Percentiles rank a stretch among this genome's conserved stretches.
Evolutionary conservation across 2,113 vertebrate species (phyloP).

Genomic region (Puntigrus tetrazona): DNA sequence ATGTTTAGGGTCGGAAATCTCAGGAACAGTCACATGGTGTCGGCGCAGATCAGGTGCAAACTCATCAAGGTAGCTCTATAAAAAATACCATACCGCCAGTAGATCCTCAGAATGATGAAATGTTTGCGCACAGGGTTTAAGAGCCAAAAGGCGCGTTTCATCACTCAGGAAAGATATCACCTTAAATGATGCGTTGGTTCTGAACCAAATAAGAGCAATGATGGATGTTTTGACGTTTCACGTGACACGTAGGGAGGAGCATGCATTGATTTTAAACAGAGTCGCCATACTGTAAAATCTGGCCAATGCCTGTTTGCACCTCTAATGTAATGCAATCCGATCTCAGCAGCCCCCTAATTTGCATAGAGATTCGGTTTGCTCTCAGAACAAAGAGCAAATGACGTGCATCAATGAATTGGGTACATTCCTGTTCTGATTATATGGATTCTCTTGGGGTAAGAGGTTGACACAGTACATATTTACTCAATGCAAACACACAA

Average conservation of each 20-base stretch:
- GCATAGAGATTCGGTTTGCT: slow-evolving; percentile 1
- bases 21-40: slow-evolving; percentile 90
- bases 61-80: slow-evolving; percentile 80
- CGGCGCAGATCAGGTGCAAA: slow-evolving; percentile 90
- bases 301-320: not conserved
- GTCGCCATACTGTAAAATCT: slow-evolving; percentile 32
- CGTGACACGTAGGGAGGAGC: not conserved
- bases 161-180: not conserved
- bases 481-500: not conserved
- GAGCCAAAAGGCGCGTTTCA: not conserved
- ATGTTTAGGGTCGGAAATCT: slow-evolving; percentile 91
- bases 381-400: slow-evolving; percentile 13
- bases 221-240: not conserved
- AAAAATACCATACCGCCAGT: not conserved
- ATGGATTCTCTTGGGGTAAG: not conserved
- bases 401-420: not conserved
- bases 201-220: not conserved
- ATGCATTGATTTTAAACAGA: slow-evolving; percentile 39
- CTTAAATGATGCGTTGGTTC: not conserved
- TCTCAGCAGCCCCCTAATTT: not conserved
- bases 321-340: slow-evolving; percentile 13
- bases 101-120: not conserved
- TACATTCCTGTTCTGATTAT: slow-evolving; percentile 5
- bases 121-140: not conserved
- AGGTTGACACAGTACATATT: not conserved